These are phyloP conservation scores for Lutraria rhynchaena DNA, from an alignment of 1,140 invertebrate genomes.

Conservation along the genomic window DNA sequence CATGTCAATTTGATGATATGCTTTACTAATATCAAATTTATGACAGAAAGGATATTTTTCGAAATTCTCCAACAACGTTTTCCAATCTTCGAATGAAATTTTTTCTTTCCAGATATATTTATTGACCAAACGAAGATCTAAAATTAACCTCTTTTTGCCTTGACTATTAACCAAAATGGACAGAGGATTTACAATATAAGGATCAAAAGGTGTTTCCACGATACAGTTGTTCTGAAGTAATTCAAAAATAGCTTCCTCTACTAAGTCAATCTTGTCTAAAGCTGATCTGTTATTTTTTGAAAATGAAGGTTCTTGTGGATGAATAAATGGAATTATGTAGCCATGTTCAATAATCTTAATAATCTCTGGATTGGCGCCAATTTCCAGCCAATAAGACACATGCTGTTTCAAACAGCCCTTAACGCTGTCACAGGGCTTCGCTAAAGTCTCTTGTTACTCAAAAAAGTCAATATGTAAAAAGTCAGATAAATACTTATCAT, in stretches of 20 bases:
- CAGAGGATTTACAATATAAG: slow-evolving; percentile 37
- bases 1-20: too few species aligned
- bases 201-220: too few species aligned
- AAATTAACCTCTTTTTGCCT: slow-evolving; percentile 46
- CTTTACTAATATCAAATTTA: too few species aligned
- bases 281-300: too few species aligned
- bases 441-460: too few species aligned
- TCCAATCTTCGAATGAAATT: too few species aligned
- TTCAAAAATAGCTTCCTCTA: background rate
- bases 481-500: background rate
- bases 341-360: too few species aligned
- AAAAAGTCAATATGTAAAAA: background rate
- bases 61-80: too few species aligned
- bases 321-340: too few species aligned
- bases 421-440: slow-evolving; percentile 1
- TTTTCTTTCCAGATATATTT: slow-evolving; percentile 43
- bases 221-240: slow-evolving; percentile 24
- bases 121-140: slow-evolving; percentile 42
- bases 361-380: slow-evolving; percentile 22
- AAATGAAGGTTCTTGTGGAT: too few species aligned
- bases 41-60: too few species aligned
- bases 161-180: slow-evolving; percentile 31
- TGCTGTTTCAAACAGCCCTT: slow-evolving; percentile 34
- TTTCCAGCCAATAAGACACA: slow-evolving; percentile 39
- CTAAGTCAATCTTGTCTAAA: slow-evolving; percentile 10